Percentiles rank a stretch among this genome's conserved stretches.
Evolutionary conservation across 2,888 invertebrate genomes (phyloP).

Genomic region (Andrena hattorfiana): DNA sequence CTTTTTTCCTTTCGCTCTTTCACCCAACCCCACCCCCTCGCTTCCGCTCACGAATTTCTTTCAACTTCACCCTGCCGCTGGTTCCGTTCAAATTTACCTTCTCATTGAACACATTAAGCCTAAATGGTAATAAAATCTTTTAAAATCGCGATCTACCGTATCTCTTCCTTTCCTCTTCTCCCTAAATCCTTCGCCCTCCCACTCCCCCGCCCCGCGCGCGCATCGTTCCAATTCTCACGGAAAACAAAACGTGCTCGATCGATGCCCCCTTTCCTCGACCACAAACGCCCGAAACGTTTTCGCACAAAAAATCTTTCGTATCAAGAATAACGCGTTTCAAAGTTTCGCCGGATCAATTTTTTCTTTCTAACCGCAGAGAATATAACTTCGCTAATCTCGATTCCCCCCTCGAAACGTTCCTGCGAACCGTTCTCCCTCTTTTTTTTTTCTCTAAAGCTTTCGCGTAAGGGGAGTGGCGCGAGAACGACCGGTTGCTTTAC

Average conservation of each 20-base stretch:
- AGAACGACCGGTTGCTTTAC: conserved; percentile 53
- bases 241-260: conserved; percentile 61
- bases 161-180: background rate
- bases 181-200: conserved; percentile 3
- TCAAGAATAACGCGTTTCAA: conserved; percentile 82
- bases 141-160: conserved; percentile 60
- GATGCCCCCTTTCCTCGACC: conserved; percentile 3
- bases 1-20: conserved; percentile 2
- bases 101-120: conserved; percentile 84
- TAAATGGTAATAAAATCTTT: conserved; percentile 82
- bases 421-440: conserved; percentile 1
- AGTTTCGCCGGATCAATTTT: conserved; percentile 54
- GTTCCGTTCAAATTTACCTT: conserved; percentile 69
- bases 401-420: conserved; percentile 27
- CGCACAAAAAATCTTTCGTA: conserved; percentile 81
- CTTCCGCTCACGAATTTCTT: conserved; percentile 45
- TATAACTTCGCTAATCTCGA: conserved; percentile 51
- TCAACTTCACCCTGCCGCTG: conserved; percentile 39
- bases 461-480: conserved; percentile 62
- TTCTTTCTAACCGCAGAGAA: conserved; percentile 67
- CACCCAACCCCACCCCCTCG: conserved; percentile 31
- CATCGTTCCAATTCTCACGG: conserved; percentile 49
- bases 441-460: conserved; percentile 36
- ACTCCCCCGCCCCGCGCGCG: background rate
- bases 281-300: conserved; percentile 16